phyloP scores from a whole-genome alignment of 2,797 vertebrate genomes.

The Botia kubotai region DNA sequence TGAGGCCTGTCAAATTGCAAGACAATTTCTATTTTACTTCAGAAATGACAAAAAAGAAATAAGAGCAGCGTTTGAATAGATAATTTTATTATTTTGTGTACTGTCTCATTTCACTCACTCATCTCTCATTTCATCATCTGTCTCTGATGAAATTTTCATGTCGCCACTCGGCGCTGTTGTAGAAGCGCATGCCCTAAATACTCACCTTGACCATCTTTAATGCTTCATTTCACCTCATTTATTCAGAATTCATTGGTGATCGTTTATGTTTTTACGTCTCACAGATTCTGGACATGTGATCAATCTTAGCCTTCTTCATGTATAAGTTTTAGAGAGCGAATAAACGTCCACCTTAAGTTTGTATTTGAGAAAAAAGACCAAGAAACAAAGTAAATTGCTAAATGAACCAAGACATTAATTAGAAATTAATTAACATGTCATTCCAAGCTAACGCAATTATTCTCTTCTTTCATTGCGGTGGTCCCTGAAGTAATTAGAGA shows the following conservation, averaged over 20 bases:
- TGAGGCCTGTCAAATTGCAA: no score
- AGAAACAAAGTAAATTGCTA: constrained; percentile 37
- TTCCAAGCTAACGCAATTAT: constrained; percentile 59
- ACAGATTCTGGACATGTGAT: no score
- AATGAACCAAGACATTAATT: constrained; percentile 57
- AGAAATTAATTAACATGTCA: constrained; percentile 62
- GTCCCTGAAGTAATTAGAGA: constrained; percentile 62
- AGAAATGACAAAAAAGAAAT: no score
- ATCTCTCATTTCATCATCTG: no score
- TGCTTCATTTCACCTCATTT: neutral
- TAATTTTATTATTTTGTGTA: no score
- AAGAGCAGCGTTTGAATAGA: no score
- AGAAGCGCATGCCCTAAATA: neutral
- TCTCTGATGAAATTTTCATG: no score
- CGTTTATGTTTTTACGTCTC: no score
- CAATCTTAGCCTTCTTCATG: no score
- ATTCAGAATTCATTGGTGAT: neutral
- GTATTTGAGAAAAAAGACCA: neutral
- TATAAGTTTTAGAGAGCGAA: neutral
- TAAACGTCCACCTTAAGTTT: neutral
- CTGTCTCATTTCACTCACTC: no score
- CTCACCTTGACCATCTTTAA: neutral
- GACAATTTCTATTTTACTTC: no score
- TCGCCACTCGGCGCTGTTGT: neutral
- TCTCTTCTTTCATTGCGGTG: constrained; percentile 41